Percentiles rank a stretch among this genome's conserved stretches.
phyloP scores from a whole-genome alignment of 2,797 vertebrate species.

The Phylloscopus collybita region DNA sequence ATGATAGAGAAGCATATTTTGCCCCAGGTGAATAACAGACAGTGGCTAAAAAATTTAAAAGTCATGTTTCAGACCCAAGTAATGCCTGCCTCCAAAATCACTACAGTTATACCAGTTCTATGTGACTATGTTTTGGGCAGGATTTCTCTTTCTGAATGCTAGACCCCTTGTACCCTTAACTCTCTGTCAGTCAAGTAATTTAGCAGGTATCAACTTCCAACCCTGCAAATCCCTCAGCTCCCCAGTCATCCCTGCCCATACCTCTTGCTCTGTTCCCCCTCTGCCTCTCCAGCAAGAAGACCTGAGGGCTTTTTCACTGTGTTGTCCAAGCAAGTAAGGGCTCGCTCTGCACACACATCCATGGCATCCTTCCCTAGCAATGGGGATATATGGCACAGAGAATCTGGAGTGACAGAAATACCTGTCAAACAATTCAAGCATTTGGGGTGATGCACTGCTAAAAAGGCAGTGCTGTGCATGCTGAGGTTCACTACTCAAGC shows the following conservation, averaged over 20 bases:
- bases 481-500: neutral
- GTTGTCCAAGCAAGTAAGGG: neutral
- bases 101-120: neutral
- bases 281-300: neutral
- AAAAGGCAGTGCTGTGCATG: neutral
- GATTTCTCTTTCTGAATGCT: neutral
- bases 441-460: neutral
- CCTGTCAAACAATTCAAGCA: neutral
- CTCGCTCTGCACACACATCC: neutral
- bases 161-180: neutral
- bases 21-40: neutral
- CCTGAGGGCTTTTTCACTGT: neutral
- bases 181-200: neutral
- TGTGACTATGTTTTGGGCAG: neutral
- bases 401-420: neutral
- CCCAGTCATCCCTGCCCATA: neutral
- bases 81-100: neutral
- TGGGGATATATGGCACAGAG: too few relatives aligned
- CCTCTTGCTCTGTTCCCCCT: neutral
- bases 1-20: neutral
- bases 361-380: neutral
- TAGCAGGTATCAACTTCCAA: neutral
- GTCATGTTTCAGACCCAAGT: neutral
- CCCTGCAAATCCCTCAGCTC: neutral
- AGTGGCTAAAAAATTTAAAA: neutral